phyloP scores from a whole-genome alignment of 2,888 invertebrate genomes.

The Zele albiditarsus region DNA sequence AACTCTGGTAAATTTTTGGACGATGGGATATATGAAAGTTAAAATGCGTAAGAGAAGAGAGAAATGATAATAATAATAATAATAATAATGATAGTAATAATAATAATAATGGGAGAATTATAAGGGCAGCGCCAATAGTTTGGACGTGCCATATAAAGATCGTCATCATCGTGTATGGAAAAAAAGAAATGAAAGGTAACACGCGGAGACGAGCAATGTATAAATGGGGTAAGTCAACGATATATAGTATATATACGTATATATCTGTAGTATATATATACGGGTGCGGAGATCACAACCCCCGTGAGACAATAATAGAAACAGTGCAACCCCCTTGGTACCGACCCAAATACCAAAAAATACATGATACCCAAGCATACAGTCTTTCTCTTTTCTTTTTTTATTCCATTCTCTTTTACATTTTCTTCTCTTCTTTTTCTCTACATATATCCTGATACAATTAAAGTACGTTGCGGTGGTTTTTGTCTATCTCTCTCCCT shows the following conservation, averaged over 20 bases:
- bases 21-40: background rate
- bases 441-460: conserved; percentile 61
- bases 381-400: conserved; percentile 33
- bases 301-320: conserved; percentile 71
- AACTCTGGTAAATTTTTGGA: background rate
- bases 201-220: background rate
- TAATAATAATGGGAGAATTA: no score
- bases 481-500: conserved; percentile 45
- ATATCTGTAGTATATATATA: background rate
- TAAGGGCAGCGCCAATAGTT: no score
- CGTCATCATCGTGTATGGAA: background rate
- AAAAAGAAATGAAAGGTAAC: background rate
- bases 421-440: conserved; percentile 32
- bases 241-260: background rate
- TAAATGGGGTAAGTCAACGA: conserved; percentile 1
- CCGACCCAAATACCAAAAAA: conserved; percentile 62
- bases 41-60: background rate
- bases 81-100: no score
- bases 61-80: background rate
- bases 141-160: background rate
- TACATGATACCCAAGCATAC: conserved; percentile 59
- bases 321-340: conserved; percentile 63
- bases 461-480: conserved; percentile 70
- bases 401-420: conserved; percentile 29
- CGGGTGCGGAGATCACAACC: conserved; percentile 51